A percentile compares a stretch with the other conserved stretches of the same genome.
Conservation (phyloP, 1,140 invertebrate genomes). For the Ceratoteleas bidentatus region DNA sequence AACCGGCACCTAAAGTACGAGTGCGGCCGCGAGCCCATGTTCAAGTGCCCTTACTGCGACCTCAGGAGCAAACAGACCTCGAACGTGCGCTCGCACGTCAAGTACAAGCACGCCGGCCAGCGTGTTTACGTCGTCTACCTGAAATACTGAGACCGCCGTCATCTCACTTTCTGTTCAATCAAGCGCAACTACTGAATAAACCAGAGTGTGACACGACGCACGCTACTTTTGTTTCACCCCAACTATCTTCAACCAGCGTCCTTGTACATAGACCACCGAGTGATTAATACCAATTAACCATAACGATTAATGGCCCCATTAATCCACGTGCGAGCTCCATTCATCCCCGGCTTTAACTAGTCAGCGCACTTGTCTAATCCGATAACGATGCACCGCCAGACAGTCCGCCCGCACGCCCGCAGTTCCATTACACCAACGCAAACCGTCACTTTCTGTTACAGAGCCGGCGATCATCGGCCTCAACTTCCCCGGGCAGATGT, state of each 20-base stretch:
- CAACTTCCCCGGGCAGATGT: conserved; percentile 38
- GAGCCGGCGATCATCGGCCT: conserved; percentile 42
- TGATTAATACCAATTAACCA: conserved; percentile 64
- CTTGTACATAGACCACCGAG: conserved; percentile 11
- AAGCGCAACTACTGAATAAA: too few species aligned
- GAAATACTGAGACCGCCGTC: neutral
- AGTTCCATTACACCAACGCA: conserved; percentile 17
- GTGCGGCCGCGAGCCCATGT: conserved; percentile 81
- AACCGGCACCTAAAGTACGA: conserved; percentile 74
- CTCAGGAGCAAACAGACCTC: conserved; percentile 72
- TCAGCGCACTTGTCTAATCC: conserved; percentile 63
- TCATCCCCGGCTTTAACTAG: conserved; percentile 58
- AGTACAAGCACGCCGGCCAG: conserved; percentile 54
- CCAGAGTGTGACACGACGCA: too few species aligned
- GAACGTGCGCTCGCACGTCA: conserved; percentile 57
- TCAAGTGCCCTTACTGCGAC: conserved; percentile 80
- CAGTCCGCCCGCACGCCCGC: neutral
- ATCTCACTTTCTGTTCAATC: too few species aligned
- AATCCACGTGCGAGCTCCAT: conserved; percentile 46
- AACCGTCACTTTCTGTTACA: conserved; percentile 53
- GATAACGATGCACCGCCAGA: conserved; percentile 47
- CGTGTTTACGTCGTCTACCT: conserved; percentile 47
- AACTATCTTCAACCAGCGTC: too few species aligned
- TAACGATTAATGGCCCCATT: conserved; percentile 42
- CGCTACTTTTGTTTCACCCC: too few species aligned